These are phyloP conservation scores for Mormyrops boulengeri DNA, from an alignment of 2,797 vertebrate species.

Conservation along the genomic window DNA sequence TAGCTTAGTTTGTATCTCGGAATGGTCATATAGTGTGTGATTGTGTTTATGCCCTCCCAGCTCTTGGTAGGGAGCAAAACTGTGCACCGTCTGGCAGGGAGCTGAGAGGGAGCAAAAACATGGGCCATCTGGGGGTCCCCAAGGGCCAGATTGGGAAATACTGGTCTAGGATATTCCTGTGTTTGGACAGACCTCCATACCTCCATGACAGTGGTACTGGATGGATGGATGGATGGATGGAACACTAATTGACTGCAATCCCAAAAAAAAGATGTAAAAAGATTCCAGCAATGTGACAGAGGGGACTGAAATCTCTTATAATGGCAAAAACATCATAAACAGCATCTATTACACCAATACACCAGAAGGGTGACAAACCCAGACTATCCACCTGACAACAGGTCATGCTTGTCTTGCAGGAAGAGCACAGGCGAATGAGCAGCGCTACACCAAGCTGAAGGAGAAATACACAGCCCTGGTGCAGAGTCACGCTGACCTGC, in stretches of 20 bases:
- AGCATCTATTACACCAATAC: background rate
- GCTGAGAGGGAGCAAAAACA: background rate
- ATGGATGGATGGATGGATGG: background rate
- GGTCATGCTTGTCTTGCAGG: constrained; percentile 50
- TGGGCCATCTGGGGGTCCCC: background rate
- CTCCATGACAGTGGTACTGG: background rate
- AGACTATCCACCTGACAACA: background rate
- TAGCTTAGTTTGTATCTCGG: background rate
- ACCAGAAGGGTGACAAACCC: background rate
- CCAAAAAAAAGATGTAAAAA: background rate
- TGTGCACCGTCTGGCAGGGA: background rate
- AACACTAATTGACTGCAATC: background rate
- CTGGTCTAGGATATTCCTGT: background rate
- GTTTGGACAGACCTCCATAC: background rate
- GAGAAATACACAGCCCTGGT: constrained; percentile 92
- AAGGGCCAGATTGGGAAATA: background rate
- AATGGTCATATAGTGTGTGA: background rate
- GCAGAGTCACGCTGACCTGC: constrained; percentile 81
- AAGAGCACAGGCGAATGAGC: constrained; percentile 81
- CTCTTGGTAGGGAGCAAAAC: background rate
- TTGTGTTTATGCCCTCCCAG: background rate
- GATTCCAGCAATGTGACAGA: background rate
- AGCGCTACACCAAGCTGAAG: constrained; percentile 85
- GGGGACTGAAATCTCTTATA: background rate
- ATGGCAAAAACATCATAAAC: background rate